A percentile compares a stretch with the other conserved stretches of the same genome.
Evolutionary conservation across 2,113 vertebrate species (phyloP).

Genomic region (Takifugu bimaculatus): DNA sequence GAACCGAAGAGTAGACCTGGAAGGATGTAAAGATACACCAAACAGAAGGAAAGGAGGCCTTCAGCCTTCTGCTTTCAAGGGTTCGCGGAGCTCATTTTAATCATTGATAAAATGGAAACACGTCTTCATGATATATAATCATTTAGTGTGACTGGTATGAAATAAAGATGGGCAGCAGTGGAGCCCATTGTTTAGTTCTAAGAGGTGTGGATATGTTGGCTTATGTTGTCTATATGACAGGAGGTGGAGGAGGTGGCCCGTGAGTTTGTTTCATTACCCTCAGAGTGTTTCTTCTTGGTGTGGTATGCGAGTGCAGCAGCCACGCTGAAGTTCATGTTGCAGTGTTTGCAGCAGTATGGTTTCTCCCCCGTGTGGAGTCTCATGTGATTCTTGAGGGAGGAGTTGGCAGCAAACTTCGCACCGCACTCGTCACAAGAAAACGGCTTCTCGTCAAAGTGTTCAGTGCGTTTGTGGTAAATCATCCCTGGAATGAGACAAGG

Average conservation of each 20-base stretch:
- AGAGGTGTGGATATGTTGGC: no score
- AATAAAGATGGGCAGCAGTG: no score
- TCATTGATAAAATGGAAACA: no score
- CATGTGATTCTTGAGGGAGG: conserved; percentile 87
- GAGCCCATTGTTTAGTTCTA: no score
- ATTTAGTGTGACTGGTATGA: no score
- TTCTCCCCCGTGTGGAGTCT: conserved; percentile 85
- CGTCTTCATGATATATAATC: no score
- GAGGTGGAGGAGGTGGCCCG: background rate
- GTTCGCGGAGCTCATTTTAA: no score
- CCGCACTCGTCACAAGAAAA: conserved; percentile 84
- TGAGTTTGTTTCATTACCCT: conserved; percentile 70
- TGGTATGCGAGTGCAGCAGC: conserved; percentile 86
- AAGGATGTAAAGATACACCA: no score
- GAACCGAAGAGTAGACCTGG: background rate
- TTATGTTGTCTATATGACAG: no score
- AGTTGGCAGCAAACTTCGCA: conserved; percentile 84
- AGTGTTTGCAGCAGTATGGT: conserved; percentile 85
- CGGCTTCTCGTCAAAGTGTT: conserved; percentile 87
- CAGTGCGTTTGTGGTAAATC: conserved; percentile 86
- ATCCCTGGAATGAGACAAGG: conserved; percentile 70
- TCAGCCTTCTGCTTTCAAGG: no score
- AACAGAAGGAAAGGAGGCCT: no score
- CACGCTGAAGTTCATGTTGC: conserved; percentile 85
- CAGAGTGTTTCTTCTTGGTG: conserved; percentile 88